Percentiles rank a stretch among this genome's conserved stretches.
phyloP scores from a whole-genome alignment of 2,113 vertebrate genomes.

The Caranx melampygus region DNA sequence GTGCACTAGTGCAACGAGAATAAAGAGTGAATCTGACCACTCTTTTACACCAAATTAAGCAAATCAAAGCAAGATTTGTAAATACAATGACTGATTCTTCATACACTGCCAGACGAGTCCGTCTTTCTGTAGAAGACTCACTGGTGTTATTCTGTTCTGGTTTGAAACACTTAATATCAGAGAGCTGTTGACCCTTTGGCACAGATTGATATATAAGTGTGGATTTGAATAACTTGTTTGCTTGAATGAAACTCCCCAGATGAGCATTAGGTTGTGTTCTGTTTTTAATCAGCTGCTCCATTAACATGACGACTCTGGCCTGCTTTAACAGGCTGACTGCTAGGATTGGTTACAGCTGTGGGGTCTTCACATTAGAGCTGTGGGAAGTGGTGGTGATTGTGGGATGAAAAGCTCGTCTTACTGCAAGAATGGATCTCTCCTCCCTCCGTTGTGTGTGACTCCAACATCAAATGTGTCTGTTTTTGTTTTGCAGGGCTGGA shows the following conservation, averaged over 20 bases:
- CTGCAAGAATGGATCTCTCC: conserved; percentile 12
- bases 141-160: no score
- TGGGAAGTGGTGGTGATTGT: conserved; percentile 30
- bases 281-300: conserved; percentile 34
- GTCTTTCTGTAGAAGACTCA: no score
- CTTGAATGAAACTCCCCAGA: not conserved
- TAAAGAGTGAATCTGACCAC: no score
- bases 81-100: no score
- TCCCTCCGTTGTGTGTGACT: not conserved
- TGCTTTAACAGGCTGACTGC: conserved; percentile 41
- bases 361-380: not conserved
- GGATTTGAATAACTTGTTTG: no score
- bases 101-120: no score
- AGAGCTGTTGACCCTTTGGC: no score
- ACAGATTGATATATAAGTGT: no score
- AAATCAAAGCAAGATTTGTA: no score
- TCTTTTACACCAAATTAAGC: no score
- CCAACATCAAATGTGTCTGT: conserved; percentile 16
- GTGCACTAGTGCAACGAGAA: no score
- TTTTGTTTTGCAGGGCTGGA: conserved; percentile 48
- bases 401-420: conserved; percentile 44
- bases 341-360: conserved; percentile 61
- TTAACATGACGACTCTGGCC: conserved; percentile 41
- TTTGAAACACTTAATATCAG: no score
- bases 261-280: not conserved